Base-by-base conservation (phyloP, 2,888 invertebrate species). In the Cybosia mesomella region DNA sequence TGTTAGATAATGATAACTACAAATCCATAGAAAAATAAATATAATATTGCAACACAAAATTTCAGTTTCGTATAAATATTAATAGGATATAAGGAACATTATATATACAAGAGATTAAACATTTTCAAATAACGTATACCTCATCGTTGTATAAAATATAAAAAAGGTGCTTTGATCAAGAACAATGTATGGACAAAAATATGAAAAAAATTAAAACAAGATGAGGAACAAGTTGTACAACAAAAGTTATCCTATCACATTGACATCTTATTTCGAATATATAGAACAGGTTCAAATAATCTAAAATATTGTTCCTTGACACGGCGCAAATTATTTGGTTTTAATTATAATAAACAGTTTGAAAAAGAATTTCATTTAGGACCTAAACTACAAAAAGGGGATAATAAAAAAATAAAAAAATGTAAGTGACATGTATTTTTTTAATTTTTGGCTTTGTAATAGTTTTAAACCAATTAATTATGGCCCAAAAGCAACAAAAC, bases 1-100 rank as follows among this genome's bases (percentile, higher is more conserved):
- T 89, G 89, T 80, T 85, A 86, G 79, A 83, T 82, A 84, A 84
- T 83, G 68, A 83, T 80, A 85, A 86, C 87, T 90, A 91, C 87
- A 90, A 83, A 87, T 87, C 80, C 79, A 89, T 91, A 91, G 83
- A 92, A 90, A 90, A 91, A 91, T 92, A 92, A 91, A 92, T 90
- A 90, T 89, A 75, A 81, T 79, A 81, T 74, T 83, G 80, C 84
- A 85, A 86, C 89, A 91, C 91, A 84, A 83, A 77, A 75, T 77
- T 83, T 81, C 77, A 80, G 78, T 79, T 79, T 79, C 78, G 76
- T 77, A 74, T 76, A 74, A 71, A 76, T 71, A 81, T 75, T 74
- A 79, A 74, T 79, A 78, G 64, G 74, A 72, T 79, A 76, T 76
- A 78, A 82, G 72, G 54, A 57, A 18, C 10, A 76, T 66, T 74